A percentile compares a stretch with the other conserved stretches of the same genome.
phyloP scores from a whole-genome alignment of 2,888 invertebrate genomes.

The Margaritifera margaritifera region DNA sequence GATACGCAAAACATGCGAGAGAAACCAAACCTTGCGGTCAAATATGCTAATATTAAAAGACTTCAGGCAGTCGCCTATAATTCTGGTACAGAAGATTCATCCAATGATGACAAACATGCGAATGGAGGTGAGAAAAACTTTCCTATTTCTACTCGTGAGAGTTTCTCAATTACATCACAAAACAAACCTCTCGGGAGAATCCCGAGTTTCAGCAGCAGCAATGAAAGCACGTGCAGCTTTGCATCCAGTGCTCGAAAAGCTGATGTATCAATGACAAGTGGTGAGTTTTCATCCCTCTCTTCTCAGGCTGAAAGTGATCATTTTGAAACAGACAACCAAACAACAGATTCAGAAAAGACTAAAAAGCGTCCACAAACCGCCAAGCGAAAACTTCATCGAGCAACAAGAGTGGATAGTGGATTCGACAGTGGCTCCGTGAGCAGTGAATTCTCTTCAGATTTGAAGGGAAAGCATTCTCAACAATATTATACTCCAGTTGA shows the following conservation, averaged over 20 bases:
- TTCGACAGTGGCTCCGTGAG: slow-evolving; percentile 59
- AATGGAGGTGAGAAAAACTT: slow-evolving; percentile 12
- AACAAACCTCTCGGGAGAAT: slow-evolving; percentile 2
- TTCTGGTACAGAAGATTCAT: background rate
- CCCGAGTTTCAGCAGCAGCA: slow-evolving; percentile 50
- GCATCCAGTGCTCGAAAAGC: slow-evolving; percentile 31
- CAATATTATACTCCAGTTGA: slow-evolving; percentile 33
- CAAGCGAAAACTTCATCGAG: slow-evolving; percentile 9
- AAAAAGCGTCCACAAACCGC: slow-evolving; percentile 1
- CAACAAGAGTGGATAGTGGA: slow-evolving; percentile 55
- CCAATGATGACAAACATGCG: slow-evolving; percentile 9
- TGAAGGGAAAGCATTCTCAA: slow-evolving; percentile 31
- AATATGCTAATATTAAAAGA: slow-evolving; percentile 48
- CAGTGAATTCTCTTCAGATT: slow-evolving; percentile 53
- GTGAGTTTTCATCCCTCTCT: slow-evolving; percentile 54
- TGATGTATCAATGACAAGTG: slow-evolving; percentile 55
- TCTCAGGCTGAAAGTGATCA: slow-evolving; percentile 54
- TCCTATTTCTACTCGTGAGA: slow-evolving; percentile 33
- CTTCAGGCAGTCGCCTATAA: slow-evolving; percentile 21
- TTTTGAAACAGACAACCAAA: slow-evolving; percentile 43
- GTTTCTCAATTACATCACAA: slow-evolving; percentile 24
- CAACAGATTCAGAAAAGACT: slow-evolving; percentile 36
- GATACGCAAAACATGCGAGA: slow-evolving; percentile 18
- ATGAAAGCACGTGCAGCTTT: slow-evolving; percentile 51
- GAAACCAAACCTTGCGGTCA: slow-evolving; percentile 40